A percentile compares a stretch with the other conserved stretches of the same genome.
phyloP scores from a whole-genome alignment of 30 jellyfish, hydroid and myxozoan genomes.

The Aurelia coerulea region DNA sequence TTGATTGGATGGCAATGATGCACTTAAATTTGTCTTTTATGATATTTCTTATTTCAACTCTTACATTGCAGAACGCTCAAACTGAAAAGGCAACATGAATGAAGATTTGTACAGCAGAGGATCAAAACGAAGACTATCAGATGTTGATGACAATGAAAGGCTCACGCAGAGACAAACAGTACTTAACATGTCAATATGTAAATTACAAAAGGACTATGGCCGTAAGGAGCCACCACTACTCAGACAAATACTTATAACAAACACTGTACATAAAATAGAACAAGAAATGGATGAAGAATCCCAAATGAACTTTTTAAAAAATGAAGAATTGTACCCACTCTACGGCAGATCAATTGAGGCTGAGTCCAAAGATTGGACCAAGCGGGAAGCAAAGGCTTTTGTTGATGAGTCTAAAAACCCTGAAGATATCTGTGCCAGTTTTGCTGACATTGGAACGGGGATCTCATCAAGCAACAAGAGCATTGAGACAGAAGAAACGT shows the following conservation, averaged over 20 bases:
- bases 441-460: slow-evolving; percentile 75
- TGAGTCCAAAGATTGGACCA: slow-evolving; percentile 65
- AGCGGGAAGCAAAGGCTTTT: slow-evolving; percentile 51
- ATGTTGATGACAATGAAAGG: slow-evolving; percentile 93
- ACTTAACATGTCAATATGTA: slow-evolving; percentile 94
- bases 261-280: slow-evolving; percentile 87
- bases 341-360: slow-evolving; percentile 60
- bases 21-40: background rate
- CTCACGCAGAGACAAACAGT: slow-evolving; percentile 89
- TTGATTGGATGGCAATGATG: background rate
- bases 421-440: slow-evolving; percentile 69
- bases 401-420: slow-evolving; percentile 54
- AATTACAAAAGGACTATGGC: slow-evolving; percentile 89
- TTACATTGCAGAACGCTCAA: background rate
- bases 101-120: slow-evolving; percentile 85
- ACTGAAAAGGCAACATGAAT: slow-evolving; percentile 35
- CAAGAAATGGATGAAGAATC: slow-evolving; percentile 92
- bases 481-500: background rate
- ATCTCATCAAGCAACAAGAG: slow-evolving; percentile 35
- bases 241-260: slow-evolving; percentile 78
- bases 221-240: slow-evolving; percentile 88
- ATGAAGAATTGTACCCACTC: slow-evolving; percentile 47
- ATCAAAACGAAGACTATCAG: slow-evolving; percentile 89
- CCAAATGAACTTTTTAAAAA: slow-evolving; percentile 49
- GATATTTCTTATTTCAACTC: background rate